Conservation (phyloP, 2,888 invertebrate genomes). For the Diploptera punctata region DNA sequence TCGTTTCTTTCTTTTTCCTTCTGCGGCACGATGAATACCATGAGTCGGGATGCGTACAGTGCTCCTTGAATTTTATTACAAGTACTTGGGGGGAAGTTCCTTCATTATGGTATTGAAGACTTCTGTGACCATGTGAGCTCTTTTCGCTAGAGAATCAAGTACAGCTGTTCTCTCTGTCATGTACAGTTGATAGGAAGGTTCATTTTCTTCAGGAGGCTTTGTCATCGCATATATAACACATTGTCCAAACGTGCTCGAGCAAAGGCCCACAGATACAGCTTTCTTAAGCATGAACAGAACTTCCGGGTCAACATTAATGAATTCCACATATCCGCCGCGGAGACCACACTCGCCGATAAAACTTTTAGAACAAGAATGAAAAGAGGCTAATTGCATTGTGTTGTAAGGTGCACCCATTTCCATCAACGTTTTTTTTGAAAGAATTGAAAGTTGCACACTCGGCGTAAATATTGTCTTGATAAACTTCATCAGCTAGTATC, state of each 20-base stretch:
- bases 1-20: no score
- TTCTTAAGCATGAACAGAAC: conserved; percentile 88
- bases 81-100: no score
- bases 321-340: conserved; percentile 94
- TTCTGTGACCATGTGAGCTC: no score
- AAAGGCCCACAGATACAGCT: conserved; percentile 92
- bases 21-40: no score
- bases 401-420: conserved; percentile 92
- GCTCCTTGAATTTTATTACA: no score
- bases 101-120: no score
- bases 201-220: no score
- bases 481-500: conserved; percentile 92
- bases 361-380: conserved; percentile 97
- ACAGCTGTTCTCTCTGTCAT: no score
- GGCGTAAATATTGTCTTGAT: conserved; percentile 96
- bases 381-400: conserved; percentile 88
- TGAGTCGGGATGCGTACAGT: no score
- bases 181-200: no score
- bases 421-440: conserved; percentile 90
- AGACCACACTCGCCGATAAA: conserved; percentile 96
- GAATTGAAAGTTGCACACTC: conserved; percentile 87
- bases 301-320: conserved; percentile 82
- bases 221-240: no score
- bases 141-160: no score
- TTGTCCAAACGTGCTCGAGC: conserved; percentile 92